Evolutionary conservation across 1,140 invertebrate species (phyloP), one percentile per base, ranked within the genome.

Genomic region (Drosophila oshimai): DNA sequence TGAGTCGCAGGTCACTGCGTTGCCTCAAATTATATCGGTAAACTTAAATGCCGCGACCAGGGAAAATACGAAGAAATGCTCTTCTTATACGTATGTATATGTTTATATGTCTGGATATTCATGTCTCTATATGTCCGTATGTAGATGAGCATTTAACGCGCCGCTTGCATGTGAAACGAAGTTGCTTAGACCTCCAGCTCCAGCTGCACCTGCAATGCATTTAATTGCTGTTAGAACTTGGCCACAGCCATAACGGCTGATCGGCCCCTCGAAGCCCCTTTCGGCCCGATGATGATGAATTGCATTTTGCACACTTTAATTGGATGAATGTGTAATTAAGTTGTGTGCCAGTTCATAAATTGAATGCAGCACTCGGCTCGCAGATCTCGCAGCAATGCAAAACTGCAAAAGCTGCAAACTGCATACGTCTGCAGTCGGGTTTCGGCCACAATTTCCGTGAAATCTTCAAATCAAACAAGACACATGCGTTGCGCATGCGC

Each of bases 271-370:
- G 47, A 31, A 7, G 18, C 37, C 45, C 53, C 15, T 42, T 10
- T 31, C 15, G 10, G 18, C 20, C 39, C 72, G 71, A 61, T 74
- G 80, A 81, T 81, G 78, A 86, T 86, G 81, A 86, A 86, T 86
- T 86, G 81, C 81, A 81, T 86, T 83, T 87, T 86, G 81, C 81
- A 87, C 76, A 87, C 76, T 86, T 87, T 87, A 86, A 86, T 86
- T 86, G 81, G 81, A 86, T 57, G 81, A 87, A 87, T 74, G 79
- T 84, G 79, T 86, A 86, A 86, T 86, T 86, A 86, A 86, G 81
- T 86, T 86, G 81, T 86, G 80, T 54, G 64, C 49, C 72, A 61
- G 62, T 69, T 69, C 72, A 75, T 74, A 75, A 75, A 75, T 75
- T 69, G 72, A 62, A 47, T 60, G 73, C 41, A 49, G 47, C 60